Percentiles rank a stretch among this genome's conserved stretches.
phyloP scores from a whole-genome alignment of 2,888 invertebrate species.

The Alentia gelatinosa region DNA sequence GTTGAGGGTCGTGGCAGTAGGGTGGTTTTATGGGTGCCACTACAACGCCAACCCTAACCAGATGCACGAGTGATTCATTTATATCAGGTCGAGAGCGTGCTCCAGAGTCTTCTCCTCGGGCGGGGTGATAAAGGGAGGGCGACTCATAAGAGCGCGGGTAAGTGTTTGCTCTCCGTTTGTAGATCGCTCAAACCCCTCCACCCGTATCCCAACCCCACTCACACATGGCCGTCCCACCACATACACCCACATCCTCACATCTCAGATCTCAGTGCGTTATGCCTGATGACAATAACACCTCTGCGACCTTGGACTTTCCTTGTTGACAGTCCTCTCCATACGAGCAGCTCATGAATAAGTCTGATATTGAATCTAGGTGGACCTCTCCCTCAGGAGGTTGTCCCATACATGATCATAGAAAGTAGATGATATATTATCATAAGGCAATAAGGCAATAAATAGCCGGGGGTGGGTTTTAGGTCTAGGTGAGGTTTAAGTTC shows the following conservation, averaged over 20 bases:
- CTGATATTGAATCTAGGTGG: too few relatives aligned
- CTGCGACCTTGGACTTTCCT: too few relatives aligned
- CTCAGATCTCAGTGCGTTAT: neutral
- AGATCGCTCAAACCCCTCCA: neutral
- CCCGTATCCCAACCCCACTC: too few relatives aligned
- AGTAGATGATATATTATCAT: too few relatives aligned
- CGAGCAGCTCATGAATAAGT: too few relatives aligned
- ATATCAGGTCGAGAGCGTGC: slow-evolving; percentile 45
- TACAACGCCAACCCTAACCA: slow-evolving; percentile 6
- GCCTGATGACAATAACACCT: neutral
- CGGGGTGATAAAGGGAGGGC: neutral
- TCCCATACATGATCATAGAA: too few relatives aligned
- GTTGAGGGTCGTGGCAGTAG: neutral
- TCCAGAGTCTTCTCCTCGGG: neutral
- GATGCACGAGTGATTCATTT: slow-evolving; percentile 30
- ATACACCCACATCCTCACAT: neutral
- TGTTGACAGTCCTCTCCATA: too few relatives aligned
- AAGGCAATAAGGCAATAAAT: too few relatives aligned
- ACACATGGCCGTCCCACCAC: too few relatives aligned
- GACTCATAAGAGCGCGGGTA: neutral
- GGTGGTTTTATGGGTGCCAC: neutral
- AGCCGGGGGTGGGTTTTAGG: too few relatives aligned
- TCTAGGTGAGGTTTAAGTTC: too few relatives aligned
- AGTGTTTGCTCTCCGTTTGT: slow-evolving; percentile 11
- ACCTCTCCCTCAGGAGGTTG: too few relatives aligned